phyloP scores from a whole-genome alignment of 2,888 invertebrate genomes.

The Trichacis sp. region DNA sequence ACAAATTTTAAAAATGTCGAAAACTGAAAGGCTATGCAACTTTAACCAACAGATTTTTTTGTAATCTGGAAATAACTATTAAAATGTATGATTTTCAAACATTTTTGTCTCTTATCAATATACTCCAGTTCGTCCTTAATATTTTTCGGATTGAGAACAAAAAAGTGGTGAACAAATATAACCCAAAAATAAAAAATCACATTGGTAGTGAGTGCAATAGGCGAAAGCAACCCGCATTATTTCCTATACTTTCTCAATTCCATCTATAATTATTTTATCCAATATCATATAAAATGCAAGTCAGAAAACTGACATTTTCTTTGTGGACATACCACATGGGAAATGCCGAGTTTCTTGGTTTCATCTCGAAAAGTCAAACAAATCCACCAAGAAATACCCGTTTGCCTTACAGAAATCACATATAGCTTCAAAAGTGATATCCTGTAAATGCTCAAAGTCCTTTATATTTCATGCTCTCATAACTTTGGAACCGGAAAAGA shows the following conservation, averaged over 20 bases:
- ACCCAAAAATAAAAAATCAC: too few species aligned
- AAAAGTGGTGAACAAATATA: too few species aligned
- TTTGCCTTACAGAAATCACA: neutral
- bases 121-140: too few species aligned
- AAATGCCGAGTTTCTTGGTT: neutral
- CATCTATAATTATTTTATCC: neutral
- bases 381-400: neutral
- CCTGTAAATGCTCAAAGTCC: neutral
- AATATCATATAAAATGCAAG: neutral
- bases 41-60: too few species aligned
- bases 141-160: neutral
- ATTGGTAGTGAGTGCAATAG: too few species aligned
- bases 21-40: too few species aligned
- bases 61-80: too few species aligned
- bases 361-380: slow-evolving; percentile 1
- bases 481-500: neutral
- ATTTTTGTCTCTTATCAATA: too few species aligned
- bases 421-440: neutral
- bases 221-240: too few species aligned
- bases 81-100: too few species aligned
- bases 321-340: neutral
- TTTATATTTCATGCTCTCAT: neutral
- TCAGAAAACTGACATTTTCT: neutral
- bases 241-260: too few species aligned
- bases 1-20: too few species aligned